Conservation (phyloP, 1,140 invertebrate genomes). For the Oppia nitens region DNA sequence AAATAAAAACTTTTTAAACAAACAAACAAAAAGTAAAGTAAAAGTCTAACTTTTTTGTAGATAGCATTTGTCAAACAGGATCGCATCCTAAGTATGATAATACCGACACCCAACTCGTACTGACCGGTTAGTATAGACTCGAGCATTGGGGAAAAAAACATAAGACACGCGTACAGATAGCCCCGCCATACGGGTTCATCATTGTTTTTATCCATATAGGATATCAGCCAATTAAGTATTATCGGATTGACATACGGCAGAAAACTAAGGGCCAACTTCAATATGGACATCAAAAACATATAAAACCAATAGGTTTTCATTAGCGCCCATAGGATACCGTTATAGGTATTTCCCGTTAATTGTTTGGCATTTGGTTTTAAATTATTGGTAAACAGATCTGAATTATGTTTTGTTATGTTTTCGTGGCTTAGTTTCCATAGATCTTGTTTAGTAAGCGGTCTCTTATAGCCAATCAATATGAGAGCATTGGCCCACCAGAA, state of each 20-base stretch:
- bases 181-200: constrained; percentile 16
- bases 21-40: not conserved
- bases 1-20: constrained; percentile 1
- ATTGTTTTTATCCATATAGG: constrained; percentile 6
- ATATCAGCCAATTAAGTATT: constrained; percentile 9
- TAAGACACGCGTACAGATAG: constrained; percentile 4
- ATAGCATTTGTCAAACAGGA: constrained; percentile 7
- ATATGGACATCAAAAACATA: constrained; percentile 57
- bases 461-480: not conserved
- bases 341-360: not conserved
- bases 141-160: constrained; percentile 11
- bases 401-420: constrained; percentile 58
- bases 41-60: constrained; percentile 10
- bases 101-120: constrained; percentile 4
- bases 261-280: constrained; percentile 61
- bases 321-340: constrained; percentile 5
- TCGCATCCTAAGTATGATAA: constrained; percentile 7
- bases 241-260: constrained; percentile 73
- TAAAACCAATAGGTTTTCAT: constrained; percentile 27
- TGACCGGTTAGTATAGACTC: constrained; percentile 11
- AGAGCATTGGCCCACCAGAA: constrained; percentile 76
- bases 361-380: not conserved
- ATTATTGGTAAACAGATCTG: constrained; percentile 65
- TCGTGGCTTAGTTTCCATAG: constrained; percentile 26
- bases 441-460: constrained; percentile 6